Conservation (phyloP, 1,140 invertebrate genomes). For the Copidosoma floridanum region DNA sequence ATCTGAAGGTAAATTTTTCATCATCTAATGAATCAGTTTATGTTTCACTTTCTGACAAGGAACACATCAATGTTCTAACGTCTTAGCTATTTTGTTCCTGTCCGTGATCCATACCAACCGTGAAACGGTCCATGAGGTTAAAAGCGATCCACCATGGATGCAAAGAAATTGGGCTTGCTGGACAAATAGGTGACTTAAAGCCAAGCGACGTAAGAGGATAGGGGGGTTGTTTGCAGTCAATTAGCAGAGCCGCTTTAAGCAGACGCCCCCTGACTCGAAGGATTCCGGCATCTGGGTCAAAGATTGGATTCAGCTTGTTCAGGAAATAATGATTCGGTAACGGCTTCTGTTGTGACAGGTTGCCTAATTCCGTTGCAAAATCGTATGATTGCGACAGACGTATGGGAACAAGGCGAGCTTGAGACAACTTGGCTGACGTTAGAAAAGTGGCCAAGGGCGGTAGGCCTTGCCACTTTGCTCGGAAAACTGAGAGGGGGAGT, state of each 20-base stretch:
- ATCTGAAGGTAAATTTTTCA: slow-evolving; percentile 7
- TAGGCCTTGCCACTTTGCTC: neutral
- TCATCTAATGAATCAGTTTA: neutral
- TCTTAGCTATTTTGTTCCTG: neutral
- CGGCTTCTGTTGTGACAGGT: too few species aligned
- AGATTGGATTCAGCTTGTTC: too few species aligned
- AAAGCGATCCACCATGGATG: too few species aligned
- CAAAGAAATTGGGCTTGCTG: too few species aligned
- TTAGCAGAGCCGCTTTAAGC: too few species aligned
- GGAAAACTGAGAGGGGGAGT: neutral
- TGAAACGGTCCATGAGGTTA: neutral
- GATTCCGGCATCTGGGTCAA: too few species aligned
- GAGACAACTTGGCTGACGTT: too few species aligned
- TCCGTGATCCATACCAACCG: neutral
- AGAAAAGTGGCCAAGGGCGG: neutral
- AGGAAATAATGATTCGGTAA: too few species aligned
- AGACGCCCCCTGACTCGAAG: too few species aligned
- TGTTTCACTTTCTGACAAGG: neutral
- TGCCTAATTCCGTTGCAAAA: too few species aligned
- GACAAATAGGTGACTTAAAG: neutral
- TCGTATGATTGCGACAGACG: too few species aligned
- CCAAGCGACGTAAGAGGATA: neutral
- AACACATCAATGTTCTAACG: neutral
- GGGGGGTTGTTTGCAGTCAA: neutral
- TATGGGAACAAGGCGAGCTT: too few species aligned